These are phyloP conservation scores for Himantopus leucocephalus DNA, from an alignment of 2,113 vertebrate species.

Conservation along the genomic window DNA sequence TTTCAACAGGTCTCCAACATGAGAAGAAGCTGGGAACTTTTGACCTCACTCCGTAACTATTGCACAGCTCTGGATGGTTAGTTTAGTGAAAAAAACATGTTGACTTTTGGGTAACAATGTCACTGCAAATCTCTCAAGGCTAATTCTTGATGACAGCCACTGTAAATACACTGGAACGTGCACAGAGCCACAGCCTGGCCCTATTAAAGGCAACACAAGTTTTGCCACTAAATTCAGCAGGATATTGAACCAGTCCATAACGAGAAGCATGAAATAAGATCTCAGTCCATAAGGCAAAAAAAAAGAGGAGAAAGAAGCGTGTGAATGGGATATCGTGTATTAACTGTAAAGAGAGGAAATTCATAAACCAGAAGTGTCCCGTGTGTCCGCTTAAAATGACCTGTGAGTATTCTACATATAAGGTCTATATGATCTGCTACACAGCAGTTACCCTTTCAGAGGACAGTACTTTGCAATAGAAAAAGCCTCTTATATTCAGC, in stretches of 20 bases:
- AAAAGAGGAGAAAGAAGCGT: not conserved
- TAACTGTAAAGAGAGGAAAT: not conserved
- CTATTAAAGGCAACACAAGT: not conserved
- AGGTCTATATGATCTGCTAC: not conserved
- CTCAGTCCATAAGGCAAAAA: not conserved
- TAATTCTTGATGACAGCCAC: not conserved
- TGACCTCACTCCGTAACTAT: not conserved
- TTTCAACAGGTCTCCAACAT: not conserved
- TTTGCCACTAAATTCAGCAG: not conserved
- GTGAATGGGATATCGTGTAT: not conserved
- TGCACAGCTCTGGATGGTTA: not conserved
- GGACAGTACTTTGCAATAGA: not conserved
- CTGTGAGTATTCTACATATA: not conserved
- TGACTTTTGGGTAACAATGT: not conserved
- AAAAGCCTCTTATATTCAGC: not conserved
- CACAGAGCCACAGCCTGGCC: not conserved
- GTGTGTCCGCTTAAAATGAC: not conserved
- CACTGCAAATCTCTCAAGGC: not conserved
- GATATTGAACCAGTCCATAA: not conserved
- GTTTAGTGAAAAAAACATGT: not conserved
- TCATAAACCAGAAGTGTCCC: not conserved
- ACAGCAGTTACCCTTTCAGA: not conserved
- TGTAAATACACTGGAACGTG: not conserved
- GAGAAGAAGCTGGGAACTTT: not conserved
- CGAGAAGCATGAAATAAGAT: not conserved